A percentile compares a stretch with the other conserved stretches of the same genome.
Conservation (phyloP, 2,797 vertebrate species). For the Phataginus tetradactyla region DNA sequence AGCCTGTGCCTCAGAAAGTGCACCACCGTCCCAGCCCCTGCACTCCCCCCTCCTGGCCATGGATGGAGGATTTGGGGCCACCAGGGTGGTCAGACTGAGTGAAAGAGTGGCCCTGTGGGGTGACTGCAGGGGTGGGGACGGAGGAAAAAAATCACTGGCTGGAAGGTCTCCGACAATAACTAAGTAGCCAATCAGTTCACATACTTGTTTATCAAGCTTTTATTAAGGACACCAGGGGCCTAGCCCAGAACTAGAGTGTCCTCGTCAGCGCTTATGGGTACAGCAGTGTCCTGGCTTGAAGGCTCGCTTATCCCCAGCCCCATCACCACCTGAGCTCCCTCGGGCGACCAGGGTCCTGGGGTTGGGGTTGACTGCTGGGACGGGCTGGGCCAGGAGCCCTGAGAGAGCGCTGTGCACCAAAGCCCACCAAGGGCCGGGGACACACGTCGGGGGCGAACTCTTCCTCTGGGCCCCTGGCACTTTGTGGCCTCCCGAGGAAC, state of each 20-base stretch:
- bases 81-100: background rate
- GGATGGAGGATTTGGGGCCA: background rate
- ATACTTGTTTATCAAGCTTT: background rate
- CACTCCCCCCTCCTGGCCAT: rapidly evolving
- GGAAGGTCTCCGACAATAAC: background rate
- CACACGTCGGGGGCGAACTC: rapidly evolving
- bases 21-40: background rate
- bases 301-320: background rate
- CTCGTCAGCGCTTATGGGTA: background rate
- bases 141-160: background rate
- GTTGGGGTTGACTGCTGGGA: too few relatives aligned
- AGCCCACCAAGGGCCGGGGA: background rate
- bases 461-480: background rate
- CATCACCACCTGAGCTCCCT: background rate
- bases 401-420: background rate
- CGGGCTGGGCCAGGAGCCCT: background rate
- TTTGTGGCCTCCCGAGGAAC: background rate
- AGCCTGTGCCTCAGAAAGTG: background rate
- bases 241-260: background rate
- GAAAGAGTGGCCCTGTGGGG: background rate
- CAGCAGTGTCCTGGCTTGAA: background rate
- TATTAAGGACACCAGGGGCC: background rate
- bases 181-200: background rate
- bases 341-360: background rate
- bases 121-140: background rate